Percentiles rank a stretch among this genome's conserved stretches.
Conservation (phyloP, 2,113 vertebrate species). For the Neolamprologus cancellatus region DNA sequence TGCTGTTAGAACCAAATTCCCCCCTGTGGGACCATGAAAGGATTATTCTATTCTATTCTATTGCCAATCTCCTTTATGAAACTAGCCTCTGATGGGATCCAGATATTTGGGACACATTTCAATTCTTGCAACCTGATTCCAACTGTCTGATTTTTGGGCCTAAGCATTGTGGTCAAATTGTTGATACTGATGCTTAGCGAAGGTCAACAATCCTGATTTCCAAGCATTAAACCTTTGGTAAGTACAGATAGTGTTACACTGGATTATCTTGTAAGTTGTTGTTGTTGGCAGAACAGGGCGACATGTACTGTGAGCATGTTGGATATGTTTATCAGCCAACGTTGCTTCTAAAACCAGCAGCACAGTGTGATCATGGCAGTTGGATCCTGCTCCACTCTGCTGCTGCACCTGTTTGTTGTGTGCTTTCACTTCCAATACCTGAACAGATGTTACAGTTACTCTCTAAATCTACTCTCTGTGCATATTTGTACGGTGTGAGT, state of each 20-base stretch:
- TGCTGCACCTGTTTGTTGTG: background rate
- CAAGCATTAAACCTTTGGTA: background rate
- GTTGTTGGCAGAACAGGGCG: accelerated
- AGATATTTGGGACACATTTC: background rate
- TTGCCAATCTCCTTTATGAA: accelerated
- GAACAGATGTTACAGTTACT: background rate
- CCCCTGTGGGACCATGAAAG: too few species aligned
- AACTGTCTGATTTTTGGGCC: background rate
- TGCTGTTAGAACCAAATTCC: too few species aligned
- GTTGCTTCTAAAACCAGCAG: accelerated
- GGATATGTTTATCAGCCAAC: background rate
- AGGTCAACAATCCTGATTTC: background rate
- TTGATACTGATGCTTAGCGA: background rate
- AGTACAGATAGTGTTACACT: background rate
- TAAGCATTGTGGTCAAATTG: accelerated
- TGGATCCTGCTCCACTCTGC: accelerated
- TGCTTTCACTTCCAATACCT: accelerated
- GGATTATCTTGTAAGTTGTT: background rate
- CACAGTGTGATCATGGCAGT: background rate
- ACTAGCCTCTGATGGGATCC: too few species aligned
- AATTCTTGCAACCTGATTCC: background rate
- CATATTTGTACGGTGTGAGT: too few species aligned
- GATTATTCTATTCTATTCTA: too few species aligned
- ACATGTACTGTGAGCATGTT: accelerated
- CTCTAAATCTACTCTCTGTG: background rate